Percentiles rank a stretch among this genome's conserved stretches.
Conservation (phyloP, 2,113 vertebrate species). For the Rhabdomys dilectus region DNA sequence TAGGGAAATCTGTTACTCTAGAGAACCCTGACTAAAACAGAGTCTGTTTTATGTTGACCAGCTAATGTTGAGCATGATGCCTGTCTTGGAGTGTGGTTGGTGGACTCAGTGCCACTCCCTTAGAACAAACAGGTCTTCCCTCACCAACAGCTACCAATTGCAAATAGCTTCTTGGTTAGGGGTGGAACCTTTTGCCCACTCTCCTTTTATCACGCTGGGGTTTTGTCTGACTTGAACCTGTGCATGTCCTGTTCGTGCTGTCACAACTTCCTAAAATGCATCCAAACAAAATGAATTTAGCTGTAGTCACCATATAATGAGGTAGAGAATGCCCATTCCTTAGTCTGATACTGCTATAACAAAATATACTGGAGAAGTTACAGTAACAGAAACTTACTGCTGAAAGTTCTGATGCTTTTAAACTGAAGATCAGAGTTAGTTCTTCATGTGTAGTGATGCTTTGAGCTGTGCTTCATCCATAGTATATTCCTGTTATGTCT, state of each 20-base stretch:
- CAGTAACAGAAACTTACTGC: background rate
- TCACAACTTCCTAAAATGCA: background rate
- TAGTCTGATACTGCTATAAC: background rate
- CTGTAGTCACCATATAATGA: background rate
- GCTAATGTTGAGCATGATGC: background rate
- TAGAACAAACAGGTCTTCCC: background rate
- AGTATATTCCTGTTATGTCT: background rate
- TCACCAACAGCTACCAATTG: background rate
- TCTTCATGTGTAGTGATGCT: no score
- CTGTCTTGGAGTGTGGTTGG: background rate
- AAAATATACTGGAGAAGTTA: background rate
- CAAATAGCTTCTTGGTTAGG: background rate
- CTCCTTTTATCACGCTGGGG: background rate
- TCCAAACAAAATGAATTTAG: background rate
- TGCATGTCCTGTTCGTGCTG: background rate
- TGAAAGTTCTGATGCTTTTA: background rate
- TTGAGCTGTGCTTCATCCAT: background rate
- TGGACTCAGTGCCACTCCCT: background rate
- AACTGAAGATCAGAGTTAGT: background rate
- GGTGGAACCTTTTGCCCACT: background rate
- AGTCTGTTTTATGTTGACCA: background rate
- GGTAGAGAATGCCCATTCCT: background rate
- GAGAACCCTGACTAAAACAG: background rate
- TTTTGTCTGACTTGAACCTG: background rate
- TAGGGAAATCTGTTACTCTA: background rate